phyloP scores from a whole-genome alignment of 37 sponge, comb jelly and placozoan genomes.

The Hormiphora californensis region DNA sequence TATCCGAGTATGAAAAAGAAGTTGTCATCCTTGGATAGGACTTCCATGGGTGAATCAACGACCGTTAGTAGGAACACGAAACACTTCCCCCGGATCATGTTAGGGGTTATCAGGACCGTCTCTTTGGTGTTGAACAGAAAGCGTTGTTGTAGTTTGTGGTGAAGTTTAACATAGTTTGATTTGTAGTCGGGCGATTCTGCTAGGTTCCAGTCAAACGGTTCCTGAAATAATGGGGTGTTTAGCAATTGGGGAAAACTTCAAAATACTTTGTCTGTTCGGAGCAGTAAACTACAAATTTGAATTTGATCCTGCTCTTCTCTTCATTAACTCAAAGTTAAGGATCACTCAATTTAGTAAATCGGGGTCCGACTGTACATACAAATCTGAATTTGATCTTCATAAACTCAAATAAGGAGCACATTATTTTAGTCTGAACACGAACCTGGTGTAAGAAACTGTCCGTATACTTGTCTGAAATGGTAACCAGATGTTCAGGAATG shows the following conservation, averaged over 20 bases:
- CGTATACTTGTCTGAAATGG: slow-evolving; percentile 15
- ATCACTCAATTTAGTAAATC: too few relatives aligned
- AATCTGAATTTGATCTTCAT: too few relatives aligned
- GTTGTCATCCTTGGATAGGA: neutral
- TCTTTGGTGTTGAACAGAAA: slow-evolving; percentile 2
- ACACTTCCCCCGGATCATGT: slow-evolving; percentile 20
- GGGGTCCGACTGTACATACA: too few relatives aligned
- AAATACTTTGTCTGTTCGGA: too few relatives aligned
- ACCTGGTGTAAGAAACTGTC: slow-evolving; percentile 42
- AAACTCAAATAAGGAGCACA: too few relatives aligned
- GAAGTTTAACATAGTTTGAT: neutral
- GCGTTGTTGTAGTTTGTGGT: neutral
- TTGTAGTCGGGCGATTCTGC: neutral
- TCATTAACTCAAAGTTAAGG: too few relatives aligned
- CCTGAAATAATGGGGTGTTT: too few relatives aligned
- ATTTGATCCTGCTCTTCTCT: too few relatives aligned
- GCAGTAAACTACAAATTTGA: too few relatives aligned
- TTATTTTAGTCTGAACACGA: too few relatives aligned
- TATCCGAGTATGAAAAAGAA: slow-evolving; percentile 33
- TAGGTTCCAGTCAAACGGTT: slow-evolving; percentile 2
- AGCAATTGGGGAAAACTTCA: too few relatives aligned
- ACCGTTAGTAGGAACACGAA: slow-evolving; percentile 4
- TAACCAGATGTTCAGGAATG: neutral
- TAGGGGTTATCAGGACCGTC: neutral
- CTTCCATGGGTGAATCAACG: slow-evolving; percentile 11